Conservation (phyloP, 2,797 vertebrate species). For the Macropodus opercularis region DNA sequence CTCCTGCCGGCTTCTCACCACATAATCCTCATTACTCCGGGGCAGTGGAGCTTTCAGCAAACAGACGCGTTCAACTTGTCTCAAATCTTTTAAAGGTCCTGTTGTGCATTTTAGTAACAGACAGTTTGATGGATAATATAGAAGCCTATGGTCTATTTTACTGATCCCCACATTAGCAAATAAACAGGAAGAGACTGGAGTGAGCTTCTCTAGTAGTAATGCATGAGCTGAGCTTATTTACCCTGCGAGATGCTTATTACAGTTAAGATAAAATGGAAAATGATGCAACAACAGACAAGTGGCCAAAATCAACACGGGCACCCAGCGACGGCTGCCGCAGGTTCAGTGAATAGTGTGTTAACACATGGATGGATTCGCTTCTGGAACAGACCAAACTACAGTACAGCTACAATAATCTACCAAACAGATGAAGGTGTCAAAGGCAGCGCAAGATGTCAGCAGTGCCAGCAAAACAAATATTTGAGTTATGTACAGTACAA, state of each 20-base stretch:
- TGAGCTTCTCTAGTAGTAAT: conserved; percentile 1
- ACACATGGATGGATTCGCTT: neutral
- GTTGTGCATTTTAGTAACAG: neutral
- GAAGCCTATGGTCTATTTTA: no score
- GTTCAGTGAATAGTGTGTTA: conserved; percentile 4
- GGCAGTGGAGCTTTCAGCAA: conserved; percentile 1
- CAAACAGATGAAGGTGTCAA: no score
- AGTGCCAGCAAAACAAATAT: neutral
- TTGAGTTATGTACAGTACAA: neutral
- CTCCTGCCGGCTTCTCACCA: neutral
- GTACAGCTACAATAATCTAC: no score
- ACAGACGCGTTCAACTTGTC: neutral
- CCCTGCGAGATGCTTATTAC: neutral
- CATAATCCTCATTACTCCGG: conserved; percentile 9
- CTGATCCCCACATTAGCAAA: neutral
- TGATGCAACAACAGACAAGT: conserved; percentile 40
- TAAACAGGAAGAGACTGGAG: neutral
- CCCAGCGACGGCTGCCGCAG: neutral
- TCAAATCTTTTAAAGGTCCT: conserved; percentile 2
- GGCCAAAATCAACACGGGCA: conserved; percentile 23
- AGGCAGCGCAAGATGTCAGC: neutral
- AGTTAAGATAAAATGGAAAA: conserved; percentile 8
- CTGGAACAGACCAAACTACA: no score
- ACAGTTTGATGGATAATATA: neutral
- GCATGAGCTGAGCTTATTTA: neutral